Percentiles rank a stretch among this genome's conserved stretches.
These are phyloP conservation scores for Parnassius orleans DNA, from an alignment of 2,888 invertebrate species.

Conservation along the genomic window DNA sequence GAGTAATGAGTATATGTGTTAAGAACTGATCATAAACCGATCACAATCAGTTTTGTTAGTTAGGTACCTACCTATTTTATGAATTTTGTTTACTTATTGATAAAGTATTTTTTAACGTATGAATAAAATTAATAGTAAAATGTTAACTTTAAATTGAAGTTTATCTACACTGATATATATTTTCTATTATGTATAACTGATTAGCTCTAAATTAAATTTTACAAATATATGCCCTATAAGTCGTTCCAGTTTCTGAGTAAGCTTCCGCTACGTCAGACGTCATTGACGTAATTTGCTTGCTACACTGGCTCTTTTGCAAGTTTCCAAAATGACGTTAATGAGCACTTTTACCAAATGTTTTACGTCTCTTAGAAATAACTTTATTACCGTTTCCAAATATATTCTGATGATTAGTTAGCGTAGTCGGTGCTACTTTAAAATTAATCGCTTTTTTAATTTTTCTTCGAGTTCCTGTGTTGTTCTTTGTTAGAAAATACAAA, in stretches of 20 bases:
- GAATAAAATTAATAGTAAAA: no score
- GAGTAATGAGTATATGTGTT: no score
- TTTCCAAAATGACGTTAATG: conserved; percentile 45
- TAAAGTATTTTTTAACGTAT: no score
- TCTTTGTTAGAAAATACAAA: no score
- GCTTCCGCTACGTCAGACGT: conserved; percentile 28
- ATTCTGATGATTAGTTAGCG: conserved; percentile 26
- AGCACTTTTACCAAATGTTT: conserved; percentile 43
- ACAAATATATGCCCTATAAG: conserved; percentile 20
- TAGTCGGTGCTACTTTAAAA: conserved; percentile 16
- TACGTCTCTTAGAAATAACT: conserved; percentile 41
- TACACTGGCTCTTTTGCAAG: conserved; percentile 41
- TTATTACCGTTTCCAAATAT: conserved; percentile 37
- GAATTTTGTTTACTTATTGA: no score
- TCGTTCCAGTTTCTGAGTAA: conserved; percentile 24
- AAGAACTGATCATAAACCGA: no score
- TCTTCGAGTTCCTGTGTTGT: no score
- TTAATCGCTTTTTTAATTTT: neutral
- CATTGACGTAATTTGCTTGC: conserved; percentile 45
- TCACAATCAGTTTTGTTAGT: no score
- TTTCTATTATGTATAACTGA: neutral
- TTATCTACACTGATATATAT: no score
- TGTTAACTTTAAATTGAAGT: no score
- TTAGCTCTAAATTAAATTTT: conserved; percentile 18
- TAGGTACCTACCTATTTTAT: no score